Evolutionary conservation across 2,113 vertebrate species (phyloP).

Genomic region (Bos taurus): ARS-UCD2.0 NC_037346.1:25740501-25741000

Average conservation of each 20-base stretch:
- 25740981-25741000: neutral
- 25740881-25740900: neutral
- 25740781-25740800: conserved; percentile 13
- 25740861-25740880: neutral
- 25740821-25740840: neutral
- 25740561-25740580: neutral
- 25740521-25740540: neutral
- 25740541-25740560: neutral
- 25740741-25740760: neutral
- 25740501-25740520: neutral
- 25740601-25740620: neutral
- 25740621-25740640: neutral
- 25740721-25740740: neutral
- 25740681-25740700: neutral
- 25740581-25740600: neutral
- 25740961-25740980: neutral
- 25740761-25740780: neutral
- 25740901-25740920: too few relatives aligned
- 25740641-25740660: neutral
- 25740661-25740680: neutral
- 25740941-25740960: neutral
- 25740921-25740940: too few relatives aligned
- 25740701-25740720: neutral
- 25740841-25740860: neutral
- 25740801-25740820: neutral